Percentiles rank a stretch among this genome's conserved stretches.
phyloP scores from a whole-genome alignment of 30 jellyfish, hydroid and myxozoan species.

The Aurelia coerulea region DNA sequence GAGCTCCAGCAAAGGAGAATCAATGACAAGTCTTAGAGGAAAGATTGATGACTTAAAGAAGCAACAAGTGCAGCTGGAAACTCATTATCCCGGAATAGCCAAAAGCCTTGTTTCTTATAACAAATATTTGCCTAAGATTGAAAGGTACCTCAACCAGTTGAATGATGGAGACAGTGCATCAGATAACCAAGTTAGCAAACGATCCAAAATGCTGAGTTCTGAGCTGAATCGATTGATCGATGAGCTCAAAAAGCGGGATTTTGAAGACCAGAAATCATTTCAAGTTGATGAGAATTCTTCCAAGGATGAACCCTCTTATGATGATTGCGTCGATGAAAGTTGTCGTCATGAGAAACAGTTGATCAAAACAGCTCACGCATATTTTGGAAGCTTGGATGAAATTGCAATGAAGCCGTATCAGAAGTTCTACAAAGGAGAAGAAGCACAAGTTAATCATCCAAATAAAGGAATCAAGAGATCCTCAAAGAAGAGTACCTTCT shows the following conservation, averaged over 20 bases:
- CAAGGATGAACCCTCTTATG: constrained; percentile 57
- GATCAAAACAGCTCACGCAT: constrained; percentile 87
- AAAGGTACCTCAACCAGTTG: constrained; percentile 31
- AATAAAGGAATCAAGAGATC: constrained; percentile 47
- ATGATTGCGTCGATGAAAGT: constrained; percentile 84
- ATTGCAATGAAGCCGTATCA: constrained; percentile 96
- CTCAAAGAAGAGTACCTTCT: constrained; percentile 17
- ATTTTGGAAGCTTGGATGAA: constrained; percentile 86
- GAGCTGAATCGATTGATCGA: constrained; percentile 8
- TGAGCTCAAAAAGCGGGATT: constrained; percentile 32
- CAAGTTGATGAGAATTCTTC: constrained; percentile 21
- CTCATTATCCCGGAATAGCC: constrained; percentile 87
- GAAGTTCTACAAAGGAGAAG: constrained; percentile 74
- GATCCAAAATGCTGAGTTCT: constrained; percentile 26
- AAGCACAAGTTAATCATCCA: constrained; percentile 17
- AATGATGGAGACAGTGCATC: constrained; percentile 6
- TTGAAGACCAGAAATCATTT: constrained; percentile 22
- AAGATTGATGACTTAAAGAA: constrained; percentile 60
- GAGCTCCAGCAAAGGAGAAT: constrained; percentile 54
- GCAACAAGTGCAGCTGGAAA: constrained; percentile 76
- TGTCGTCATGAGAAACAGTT: constrained; percentile 84
- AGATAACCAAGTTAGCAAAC: constrained; percentile 3
- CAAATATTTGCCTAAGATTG: constrained; percentile 52
- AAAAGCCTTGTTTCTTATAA: constrained; percentile 42
- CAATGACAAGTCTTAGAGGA: constrained; percentile 66